Percentiles rank a stretch among this genome's conserved stretches.
Conservation (phyloP, 2,797 vertebrate genomes). For the Enteromius unitaeniatus region DNA sequence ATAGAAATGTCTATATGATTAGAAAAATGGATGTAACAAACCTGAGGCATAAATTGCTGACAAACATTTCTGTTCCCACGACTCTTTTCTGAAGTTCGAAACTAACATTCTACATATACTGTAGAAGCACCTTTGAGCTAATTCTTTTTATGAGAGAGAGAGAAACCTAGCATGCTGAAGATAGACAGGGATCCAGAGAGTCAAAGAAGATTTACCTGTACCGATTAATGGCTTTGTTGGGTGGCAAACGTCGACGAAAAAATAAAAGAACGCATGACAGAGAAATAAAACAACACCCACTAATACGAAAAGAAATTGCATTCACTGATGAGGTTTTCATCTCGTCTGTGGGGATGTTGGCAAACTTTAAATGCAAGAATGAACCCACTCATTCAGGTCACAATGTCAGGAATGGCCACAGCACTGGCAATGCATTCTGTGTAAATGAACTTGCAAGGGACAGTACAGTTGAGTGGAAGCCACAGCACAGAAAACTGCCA, state of each 20-base stretch:
- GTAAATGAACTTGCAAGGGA: conserved; percentile 87
- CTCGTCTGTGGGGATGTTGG: conserved; percentile 46
- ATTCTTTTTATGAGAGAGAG: background rate
- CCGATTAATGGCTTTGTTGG: conserved; percentile 22
- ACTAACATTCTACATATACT: background rate
- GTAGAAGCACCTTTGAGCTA: background rate
- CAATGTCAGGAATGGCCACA: conserved; percentile 60
- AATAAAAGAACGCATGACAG: conserved; percentile 16
- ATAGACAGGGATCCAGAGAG: background rate
- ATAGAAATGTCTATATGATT: background rate
- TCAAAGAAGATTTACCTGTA: conserved; percentile 14
- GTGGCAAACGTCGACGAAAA: conserved; percentile 26
- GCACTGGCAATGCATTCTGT: conserved; percentile 70
- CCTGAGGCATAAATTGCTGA: conserved; percentile 20
- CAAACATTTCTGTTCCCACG: conserved; percentile 29
- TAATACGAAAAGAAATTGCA: conserved; percentile 28
- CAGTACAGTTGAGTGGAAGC: conserved; percentile 86
- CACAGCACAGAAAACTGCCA: conserved; percentile 91
- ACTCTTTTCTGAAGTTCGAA: conserved; percentile 24
- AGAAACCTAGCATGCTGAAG: background rate
- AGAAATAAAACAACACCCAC: conserved; percentile 12
- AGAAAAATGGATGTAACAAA: conserved; percentile 27
- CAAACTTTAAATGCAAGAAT: conserved; percentile 60
- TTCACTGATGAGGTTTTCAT: conserved; percentile 37
- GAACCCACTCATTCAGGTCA: conserved; percentile 56